Base-by-base conservation (phyloP, 2,888 invertebrate genomes). In the Dynastes grantii region DNA sequence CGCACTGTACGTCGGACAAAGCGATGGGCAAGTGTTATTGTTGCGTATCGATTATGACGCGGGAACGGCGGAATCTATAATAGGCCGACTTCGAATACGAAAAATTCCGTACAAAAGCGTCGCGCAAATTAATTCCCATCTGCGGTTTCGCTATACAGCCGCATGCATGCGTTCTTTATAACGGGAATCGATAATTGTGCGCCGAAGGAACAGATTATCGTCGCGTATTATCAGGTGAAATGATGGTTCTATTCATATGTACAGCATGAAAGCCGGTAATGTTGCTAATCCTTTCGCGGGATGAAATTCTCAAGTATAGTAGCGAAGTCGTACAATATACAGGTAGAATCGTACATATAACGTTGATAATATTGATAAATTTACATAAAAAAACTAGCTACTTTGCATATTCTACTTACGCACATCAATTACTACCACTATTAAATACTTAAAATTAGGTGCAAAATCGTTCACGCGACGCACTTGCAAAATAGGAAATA, bases 201-300 rank as follows among this genome's bases (percentile, higher is more conserved):
- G 22, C 45, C 22, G 9, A 6, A 22, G 55, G 22, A 58, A n/a
- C n/a, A 22, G 3, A 58, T 58, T 58, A 22, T 58, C 55, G 55
- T 58, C 55, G 55, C 55, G 55, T 58, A 58, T 58, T 58, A 58
- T 58, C 55, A 58, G 55, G 55, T n/a, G 55, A 58, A 58, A 58
- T 22, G 55, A 58, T 27, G 55, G 55, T 22, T 27, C 55, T 58
- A 58, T 58, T 58, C 55, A 58, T 58, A 58, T 16, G 55, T 22
- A 27, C 55, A 45, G 45, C 8, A 45, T 11, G 5, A 58, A 8
- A 22, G 55, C 55, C 22, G 22, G 22, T 22, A 58, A 58, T 58
- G 27, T 16, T 58, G 16, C 55, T 16, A 22, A 58, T 22, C 13
- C 6, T 53, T 16, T n/a, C 53, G 22, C 22, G 55, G 55, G 8